phyloP scores from a whole-genome alignment of 1,140 invertebrate genomes.

The Drosophila ironensis region DNA sequence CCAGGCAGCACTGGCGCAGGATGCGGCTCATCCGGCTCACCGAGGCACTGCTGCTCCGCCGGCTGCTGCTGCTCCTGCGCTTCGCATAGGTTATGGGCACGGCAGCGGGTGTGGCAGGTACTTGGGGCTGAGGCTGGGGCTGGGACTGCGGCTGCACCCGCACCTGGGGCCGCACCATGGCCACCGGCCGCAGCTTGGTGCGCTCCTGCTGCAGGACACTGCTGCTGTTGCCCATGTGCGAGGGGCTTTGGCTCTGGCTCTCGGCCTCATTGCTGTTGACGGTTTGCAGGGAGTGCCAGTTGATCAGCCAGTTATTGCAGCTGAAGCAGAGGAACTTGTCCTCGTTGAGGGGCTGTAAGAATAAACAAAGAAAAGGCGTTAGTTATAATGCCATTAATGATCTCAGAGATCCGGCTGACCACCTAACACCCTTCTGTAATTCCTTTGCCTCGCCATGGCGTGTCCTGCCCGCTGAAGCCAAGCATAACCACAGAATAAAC shows the following conservation, averaged over 20 bases:
- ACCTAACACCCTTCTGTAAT: too few relatives aligned
- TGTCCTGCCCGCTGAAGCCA: neutral
- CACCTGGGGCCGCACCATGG: conserved; percentile 51
- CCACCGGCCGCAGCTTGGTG: conserved; percentile 35
- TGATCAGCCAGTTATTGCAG: conserved; percentile 82
- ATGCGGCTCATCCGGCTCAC: conserved; percentile 30
- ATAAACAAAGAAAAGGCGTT: neutral
- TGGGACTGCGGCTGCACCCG: conserved; percentile 20
- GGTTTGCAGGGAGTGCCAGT: conserved; percentile 80
- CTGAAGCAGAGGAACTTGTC: conserved; percentile 81
- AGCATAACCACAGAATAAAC: conserved; percentile 47
- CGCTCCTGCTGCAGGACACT: conserved; percentile 28
- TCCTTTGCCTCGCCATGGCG: neutral
- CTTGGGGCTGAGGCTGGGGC: conserved; percentile 10
- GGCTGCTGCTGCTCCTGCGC: conserved; percentile 37
- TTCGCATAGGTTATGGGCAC: conserved; percentile 49
- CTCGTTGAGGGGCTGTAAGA: conserved; percentile 71
- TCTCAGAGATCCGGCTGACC: too few relatives aligned
- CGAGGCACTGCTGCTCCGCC: conserved; percentile 19
- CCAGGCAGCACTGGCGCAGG: conserved; percentile 36
- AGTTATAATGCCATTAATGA: neutral
- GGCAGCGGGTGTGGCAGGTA: conserved; percentile 14
- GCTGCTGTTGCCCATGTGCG: conserved; percentile 68
- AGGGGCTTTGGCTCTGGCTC: conserved; percentile 64
- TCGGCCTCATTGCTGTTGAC: conserved; percentile 78